Conservation (phyloP, 2,797 vertebrate species). For the Gobio occitaniae region DNA sequence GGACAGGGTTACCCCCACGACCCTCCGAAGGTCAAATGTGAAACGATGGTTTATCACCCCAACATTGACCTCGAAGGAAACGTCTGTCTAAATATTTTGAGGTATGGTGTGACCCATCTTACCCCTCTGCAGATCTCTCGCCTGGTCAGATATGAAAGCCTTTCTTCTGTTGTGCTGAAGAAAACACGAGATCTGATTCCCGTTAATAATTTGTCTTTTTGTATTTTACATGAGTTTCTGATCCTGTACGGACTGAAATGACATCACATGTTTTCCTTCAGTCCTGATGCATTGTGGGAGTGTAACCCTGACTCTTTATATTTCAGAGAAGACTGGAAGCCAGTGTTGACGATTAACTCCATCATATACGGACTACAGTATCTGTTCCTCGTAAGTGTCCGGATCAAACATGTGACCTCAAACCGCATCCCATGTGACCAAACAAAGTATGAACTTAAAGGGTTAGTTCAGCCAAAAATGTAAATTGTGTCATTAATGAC, state of each 20-base stretch:
- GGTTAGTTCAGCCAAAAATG: too few species aligned
- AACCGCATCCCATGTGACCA: too few species aligned
- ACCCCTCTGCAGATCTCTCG: background rate
- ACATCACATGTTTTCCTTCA: background rate
- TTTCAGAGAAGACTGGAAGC: slow-evolving; percentile 96
- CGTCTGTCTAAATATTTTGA: slow-evolving; percentile 97
- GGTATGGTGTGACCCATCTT: slow-evolving; percentile 72
- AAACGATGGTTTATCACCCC: slow-evolving; percentile 97
- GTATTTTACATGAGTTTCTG: background rate
- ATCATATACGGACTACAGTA: slow-evolving; percentile 98
- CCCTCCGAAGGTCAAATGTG: slow-evolving; percentile 96
- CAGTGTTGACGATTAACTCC: slow-evolving; percentile 95
- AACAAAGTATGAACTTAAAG: too few species aligned
- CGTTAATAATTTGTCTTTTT: background rate
- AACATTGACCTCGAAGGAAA: slow-evolving; percentile 98
- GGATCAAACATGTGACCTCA: background rate
- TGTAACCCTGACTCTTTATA: background rate
- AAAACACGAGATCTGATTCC: background rate
- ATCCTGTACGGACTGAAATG: background rate
- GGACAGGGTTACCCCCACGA: slow-evolving; percentile 96
- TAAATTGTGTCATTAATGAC: too few species aligned
- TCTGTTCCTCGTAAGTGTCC: slow-evolving; percentile 91
- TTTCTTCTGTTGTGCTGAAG: background rate
- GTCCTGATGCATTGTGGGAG: too few species aligned
- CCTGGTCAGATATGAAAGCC: background rate